Evolutionary conservation across 2,113 vertebrate genomes (phyloP).

Genomic region (Paracyprichromis sp.): DNA sequence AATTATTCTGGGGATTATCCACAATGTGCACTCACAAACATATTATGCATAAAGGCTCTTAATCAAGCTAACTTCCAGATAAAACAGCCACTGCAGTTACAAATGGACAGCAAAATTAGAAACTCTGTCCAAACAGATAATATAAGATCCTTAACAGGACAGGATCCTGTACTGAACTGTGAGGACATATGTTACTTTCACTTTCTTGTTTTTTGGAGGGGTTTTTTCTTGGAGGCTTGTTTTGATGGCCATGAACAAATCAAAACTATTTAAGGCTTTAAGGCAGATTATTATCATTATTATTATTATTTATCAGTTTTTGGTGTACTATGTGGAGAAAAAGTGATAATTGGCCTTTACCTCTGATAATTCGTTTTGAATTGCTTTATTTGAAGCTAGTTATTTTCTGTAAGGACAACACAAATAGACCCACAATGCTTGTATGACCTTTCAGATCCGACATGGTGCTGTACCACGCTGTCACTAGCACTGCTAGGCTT

Average conservation of each 20-base stretch:
- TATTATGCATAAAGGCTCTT: background rate
- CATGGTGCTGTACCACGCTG: constrained; percentile 13
- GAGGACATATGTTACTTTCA: background rate
- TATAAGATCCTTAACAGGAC: background rate
- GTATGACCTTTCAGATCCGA: constrained; percentile 23
- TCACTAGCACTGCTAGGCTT: constrained; percentile 11
- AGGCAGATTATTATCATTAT: background rate
- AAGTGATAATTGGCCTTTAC: background rate
- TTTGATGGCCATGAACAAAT: background rate
- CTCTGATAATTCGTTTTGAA: background rate
- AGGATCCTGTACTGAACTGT: background rate
- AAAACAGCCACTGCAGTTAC: background rate
- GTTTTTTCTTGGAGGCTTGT: fast-evolving
- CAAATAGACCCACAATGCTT: background rate
- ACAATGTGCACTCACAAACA: background rate
- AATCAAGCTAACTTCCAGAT: background rate
- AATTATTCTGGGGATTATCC: background rate
- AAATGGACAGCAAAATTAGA: background rate
- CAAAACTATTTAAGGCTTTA: background rate
- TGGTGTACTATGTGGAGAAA: background rate
- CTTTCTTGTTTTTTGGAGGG: background rate
- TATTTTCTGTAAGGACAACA: background rate
- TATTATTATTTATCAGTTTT: background rate
- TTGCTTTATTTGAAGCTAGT: background rate
- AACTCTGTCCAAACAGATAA: background rate